Percentiles rank a stretch among this genome's conserved stretches.
Evolutionary conservation across 2,113 vertebrate species (phyloP).

Genomic region (Scytalopus superciliaris): DNA sequence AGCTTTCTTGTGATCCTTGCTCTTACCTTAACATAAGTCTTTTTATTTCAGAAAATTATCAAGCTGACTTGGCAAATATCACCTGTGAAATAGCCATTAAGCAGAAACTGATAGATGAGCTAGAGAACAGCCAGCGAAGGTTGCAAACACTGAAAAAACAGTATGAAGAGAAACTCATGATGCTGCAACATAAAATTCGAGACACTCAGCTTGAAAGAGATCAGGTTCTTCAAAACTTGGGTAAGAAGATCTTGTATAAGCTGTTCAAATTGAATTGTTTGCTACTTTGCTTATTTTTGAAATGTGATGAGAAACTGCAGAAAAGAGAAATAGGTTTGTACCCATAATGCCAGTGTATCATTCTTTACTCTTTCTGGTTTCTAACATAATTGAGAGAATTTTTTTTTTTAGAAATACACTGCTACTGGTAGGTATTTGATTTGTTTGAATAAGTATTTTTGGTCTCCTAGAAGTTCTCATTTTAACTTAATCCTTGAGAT

Average conservation of each 20-base stretch:
- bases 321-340: neutral
- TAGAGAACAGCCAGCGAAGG: slow-evolving; percentile 96
- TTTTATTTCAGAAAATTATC: slow-evolving; percentile 84
- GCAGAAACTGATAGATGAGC: slow-evolving; percentile 96
- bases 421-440: neutral
- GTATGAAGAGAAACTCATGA: slow-evolving; percentile 96
- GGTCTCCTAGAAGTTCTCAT: neutral
- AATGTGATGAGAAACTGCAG: neutral
- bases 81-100: slow-evolving; percentile 99
- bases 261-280: neutral
- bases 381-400: neutral
- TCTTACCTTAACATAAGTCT: neutral
- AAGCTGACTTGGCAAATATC: slow-evolving; percentile 96
- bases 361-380: neutral
- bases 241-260: slow-evolving; percentile 66
- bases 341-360: neutral
- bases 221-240: slow-evolving; percentile 95
- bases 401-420: neutral
- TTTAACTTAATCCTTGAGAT: neutral
- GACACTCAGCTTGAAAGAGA: slow-evolving; percentile 97
- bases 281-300: neutral
- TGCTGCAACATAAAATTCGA: slow-evolving; percentile 94
- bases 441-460: neutral
- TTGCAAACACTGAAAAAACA: slow-evolving; percentile 94
- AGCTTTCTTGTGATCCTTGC: neutral